These are phyloP conservation scores for Anarrhichthys ocellatus DNA, from an alignment of 2,113 vertebrate genomes.

Conservation along the genomic window DNA sequence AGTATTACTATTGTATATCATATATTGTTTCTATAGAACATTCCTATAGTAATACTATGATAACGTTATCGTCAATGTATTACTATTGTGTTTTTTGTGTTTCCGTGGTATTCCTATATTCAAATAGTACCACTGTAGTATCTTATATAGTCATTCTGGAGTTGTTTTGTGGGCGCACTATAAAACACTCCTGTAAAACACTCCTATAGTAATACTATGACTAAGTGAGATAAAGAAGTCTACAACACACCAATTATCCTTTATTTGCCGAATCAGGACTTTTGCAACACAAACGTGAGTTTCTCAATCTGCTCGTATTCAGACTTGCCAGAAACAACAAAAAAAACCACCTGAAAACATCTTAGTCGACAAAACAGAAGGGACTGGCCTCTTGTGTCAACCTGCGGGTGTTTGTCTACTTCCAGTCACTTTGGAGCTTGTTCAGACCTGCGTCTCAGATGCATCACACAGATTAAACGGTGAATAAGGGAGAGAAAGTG, in stretches of 20 bases:
- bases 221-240: background rate
- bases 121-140: too few species aligned
- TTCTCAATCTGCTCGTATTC: background rate
- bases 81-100: too few species aligned
- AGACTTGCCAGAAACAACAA: constrained; percentile 10
- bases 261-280: background rate
- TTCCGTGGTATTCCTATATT: too few species aligned
- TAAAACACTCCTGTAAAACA: too few species aligned
- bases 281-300: constrained; percentile 10
- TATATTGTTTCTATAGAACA: too few species aligned
- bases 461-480: constrained; percentile 13
- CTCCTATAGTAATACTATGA: too few species aligned
- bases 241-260: background rate
- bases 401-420: constrained; percentile 39
- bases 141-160: too few species aligned
- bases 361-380: constrained; percentile 44
- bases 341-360: constrained; percentile 32
- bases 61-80: too few species aligned
- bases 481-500: constrained; percentile 11
- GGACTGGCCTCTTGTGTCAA: constrained; percentile 27
- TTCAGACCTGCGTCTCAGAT: constrained; percentile 51
- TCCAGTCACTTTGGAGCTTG: constrained; percentile 34
- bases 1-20: too few species aligned
- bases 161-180: too few species aligned
- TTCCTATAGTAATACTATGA: too few species aligned